A percentile compares a stretch with the other conserved stretches of the same genome.
These are phyloP conservation scores for Tetrapedia diversipes DNA, from an alignment of 2,888 invertebrate genomes.

Conservation along the genomic window DNA sequence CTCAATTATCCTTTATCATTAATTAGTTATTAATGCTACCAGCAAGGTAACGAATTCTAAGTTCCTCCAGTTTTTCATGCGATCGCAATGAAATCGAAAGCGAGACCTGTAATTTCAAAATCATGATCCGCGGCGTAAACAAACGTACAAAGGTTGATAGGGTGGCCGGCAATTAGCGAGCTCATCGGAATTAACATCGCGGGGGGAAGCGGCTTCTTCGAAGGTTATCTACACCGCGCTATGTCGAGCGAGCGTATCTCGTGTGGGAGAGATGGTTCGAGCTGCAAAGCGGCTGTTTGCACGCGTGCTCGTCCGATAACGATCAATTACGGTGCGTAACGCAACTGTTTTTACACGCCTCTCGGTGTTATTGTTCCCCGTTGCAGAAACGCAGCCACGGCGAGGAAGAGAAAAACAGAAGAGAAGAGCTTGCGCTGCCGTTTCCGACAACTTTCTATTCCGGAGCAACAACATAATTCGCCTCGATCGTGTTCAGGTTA, in stretches of 20 bases:
- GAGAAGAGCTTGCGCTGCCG: not conserved
- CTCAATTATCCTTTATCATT: too few relatives aligned
- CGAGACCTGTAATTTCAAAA: not conserved
- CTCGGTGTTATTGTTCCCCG: constrained; percentile 42
- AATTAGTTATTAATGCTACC: too few relatives aligned
- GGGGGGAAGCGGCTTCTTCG: not conserved
- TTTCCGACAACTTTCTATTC: constrained; percentile 28
- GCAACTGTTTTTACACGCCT: constrained; percentile 50
- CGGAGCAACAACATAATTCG: constrained; percentile 33
- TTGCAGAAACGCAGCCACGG: constrained; percentile 22
- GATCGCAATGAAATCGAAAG: not conserved
- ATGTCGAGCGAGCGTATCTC: not conserved
- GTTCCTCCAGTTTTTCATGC: not conserved
- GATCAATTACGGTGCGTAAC: constrained; percentile 56
- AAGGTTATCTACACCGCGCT: not conserved
- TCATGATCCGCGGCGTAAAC: not conserved
- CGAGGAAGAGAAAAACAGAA: not conserved
- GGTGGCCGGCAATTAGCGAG: constrained; percentile 26
- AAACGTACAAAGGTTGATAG: not conserved
- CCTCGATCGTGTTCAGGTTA: not conserved
- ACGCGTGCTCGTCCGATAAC: constrained; percentile 53
- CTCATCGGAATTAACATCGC: constrained; percentile 27
- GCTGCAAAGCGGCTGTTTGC: constrained; percentile 53
- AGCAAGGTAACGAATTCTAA: too few relatives aligned
- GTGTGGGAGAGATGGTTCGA: constrained; percentile 39